Conservation (phyloP, 2,797 vertebrate genomes). For the Pyrocephalus nanus region DNA sequence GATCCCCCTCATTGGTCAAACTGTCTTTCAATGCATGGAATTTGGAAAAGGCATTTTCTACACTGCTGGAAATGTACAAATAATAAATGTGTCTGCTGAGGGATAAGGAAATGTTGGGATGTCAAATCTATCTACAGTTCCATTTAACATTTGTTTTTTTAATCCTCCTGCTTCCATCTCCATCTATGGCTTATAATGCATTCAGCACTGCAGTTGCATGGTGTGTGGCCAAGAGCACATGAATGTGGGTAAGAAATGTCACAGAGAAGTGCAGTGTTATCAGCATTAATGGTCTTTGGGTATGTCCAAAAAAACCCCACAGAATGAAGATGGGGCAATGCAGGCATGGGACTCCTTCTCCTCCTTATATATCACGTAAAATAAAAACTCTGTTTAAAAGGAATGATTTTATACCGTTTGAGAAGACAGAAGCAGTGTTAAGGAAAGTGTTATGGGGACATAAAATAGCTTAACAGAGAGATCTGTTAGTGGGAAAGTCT, state of each 20-base stretch:
- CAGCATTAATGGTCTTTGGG: not conserved
- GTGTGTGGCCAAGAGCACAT: constrained; percentile 8
- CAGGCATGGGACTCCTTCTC: not conserved
- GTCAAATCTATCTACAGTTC: constrained; percentile 13
- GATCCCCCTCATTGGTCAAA: not conserved
- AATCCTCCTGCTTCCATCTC: constrained; percentile 9
- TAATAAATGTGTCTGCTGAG: constrained; percentile 20
- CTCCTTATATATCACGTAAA: not conserved
- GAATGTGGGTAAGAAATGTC: constrained; percentile 4
- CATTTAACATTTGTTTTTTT: constrained; percentile 25
- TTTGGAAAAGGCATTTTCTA: constrained; percentile 22
- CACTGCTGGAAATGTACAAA: not conserved
- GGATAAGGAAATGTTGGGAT: constrained; percentile 15
- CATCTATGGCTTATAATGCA: not conserved
- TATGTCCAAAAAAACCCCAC: not conserved
- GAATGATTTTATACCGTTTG: not conserved
- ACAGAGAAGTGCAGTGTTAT: not conserved
- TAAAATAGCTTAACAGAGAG: not conserved
- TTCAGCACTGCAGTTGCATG: accelerated
- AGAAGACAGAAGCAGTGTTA: not conserved
- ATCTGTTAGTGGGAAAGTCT: not conserved
- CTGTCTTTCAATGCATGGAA: not conserved
- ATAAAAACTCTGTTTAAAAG: not conserved
- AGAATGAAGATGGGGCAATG: not conserved
- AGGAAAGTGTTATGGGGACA: not conserved